Evolutionary conservation across 2,113 vertebrate species (phyloP).

Genomic region (Silurus meridionalis): DNA sequence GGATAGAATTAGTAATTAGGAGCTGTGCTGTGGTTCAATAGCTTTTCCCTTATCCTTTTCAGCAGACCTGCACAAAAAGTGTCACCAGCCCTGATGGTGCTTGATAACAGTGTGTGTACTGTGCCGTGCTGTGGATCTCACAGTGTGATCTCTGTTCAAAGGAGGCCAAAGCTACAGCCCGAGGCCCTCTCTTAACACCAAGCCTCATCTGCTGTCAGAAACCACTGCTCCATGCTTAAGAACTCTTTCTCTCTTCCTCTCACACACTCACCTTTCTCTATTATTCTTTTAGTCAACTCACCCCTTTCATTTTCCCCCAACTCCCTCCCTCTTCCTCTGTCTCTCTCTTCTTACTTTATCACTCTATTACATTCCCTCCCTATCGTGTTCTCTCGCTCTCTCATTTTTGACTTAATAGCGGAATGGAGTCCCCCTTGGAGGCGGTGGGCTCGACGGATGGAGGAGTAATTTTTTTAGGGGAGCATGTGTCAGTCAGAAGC

Average conservation of each 20-base stretch:
- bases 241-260: conserved; percentile 53
- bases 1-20: neutral
- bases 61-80: conserved; percentile 20
- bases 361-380: conserved; percentile 54
- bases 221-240: conserved; percentile 67
- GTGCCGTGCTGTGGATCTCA: conserved; percentile 53
- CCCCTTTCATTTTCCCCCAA: conserved; percentile 44
- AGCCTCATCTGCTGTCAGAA: conserved; percentile 70
- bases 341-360: conserved; percentile 54
- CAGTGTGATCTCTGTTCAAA: conserved; percentile 51
- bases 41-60: conserved; percentile 26
- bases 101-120: conserved; percentile 38
- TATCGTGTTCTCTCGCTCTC: conserved; percentile 54
- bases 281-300: conserved; percentile 57
- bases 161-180: conserved; percentile 63
- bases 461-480: conserved; percentile 66
- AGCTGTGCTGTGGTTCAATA: conserved; percentile 6
- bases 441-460: conserved; percentile 61
- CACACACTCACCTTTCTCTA: conserved; percentile 54
- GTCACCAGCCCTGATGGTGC: conserved; percentile 13
- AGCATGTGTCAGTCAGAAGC: conserved; percentile 72
- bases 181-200: conserved; percentile 61
- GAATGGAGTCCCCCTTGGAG: conserved; percentile 66
- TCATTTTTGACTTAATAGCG: conserved; percentile 74
- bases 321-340: conserved; percentile 46